Conservation (phyloP, 2,113 vertebrate genomes). For the Equus przewalskii region DNA sequence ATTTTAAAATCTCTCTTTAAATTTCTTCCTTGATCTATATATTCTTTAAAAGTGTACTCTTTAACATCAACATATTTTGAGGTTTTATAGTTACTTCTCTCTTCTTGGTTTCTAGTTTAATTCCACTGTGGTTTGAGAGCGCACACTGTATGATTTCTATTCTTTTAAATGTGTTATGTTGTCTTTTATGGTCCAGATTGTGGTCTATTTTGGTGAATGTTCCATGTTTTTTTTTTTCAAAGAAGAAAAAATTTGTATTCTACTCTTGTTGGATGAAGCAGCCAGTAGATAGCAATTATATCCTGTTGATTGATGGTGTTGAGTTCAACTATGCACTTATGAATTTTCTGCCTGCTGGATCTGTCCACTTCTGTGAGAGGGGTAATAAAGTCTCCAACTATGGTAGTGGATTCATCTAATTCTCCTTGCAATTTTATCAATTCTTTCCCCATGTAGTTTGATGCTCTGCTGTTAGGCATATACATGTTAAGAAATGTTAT, state of each 20-base stretch:
- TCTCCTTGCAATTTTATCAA: neutral
- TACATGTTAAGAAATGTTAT: neutral
- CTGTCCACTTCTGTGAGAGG: neutral
- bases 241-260: neutral
- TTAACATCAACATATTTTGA: neutral
- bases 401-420: neutral
- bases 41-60: neutral
- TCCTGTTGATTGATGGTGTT: neutral
- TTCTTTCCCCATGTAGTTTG: neutral
- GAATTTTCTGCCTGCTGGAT: neutral
- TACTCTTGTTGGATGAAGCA: neutral
- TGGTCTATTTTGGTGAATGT: neutral
- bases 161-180: neutral
- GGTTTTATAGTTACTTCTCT: neutral
- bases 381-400: neutral
- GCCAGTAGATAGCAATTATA: neutral
- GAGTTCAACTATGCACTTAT: neutral
- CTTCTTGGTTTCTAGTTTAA: neutral
- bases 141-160: neutral
- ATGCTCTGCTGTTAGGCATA: neutral
- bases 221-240: neutral
- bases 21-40: neutral
- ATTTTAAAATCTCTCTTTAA: neutral
- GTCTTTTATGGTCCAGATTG: neutral
- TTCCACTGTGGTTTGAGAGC: neutral